Percentiles rank a stretch among this genome's conserved stretches.
These are phyloP conservation scores for Varanus salvator DNA, from an alignment of 2,113 vertebrate genomes.

Conservation along the genomic window DNA sequence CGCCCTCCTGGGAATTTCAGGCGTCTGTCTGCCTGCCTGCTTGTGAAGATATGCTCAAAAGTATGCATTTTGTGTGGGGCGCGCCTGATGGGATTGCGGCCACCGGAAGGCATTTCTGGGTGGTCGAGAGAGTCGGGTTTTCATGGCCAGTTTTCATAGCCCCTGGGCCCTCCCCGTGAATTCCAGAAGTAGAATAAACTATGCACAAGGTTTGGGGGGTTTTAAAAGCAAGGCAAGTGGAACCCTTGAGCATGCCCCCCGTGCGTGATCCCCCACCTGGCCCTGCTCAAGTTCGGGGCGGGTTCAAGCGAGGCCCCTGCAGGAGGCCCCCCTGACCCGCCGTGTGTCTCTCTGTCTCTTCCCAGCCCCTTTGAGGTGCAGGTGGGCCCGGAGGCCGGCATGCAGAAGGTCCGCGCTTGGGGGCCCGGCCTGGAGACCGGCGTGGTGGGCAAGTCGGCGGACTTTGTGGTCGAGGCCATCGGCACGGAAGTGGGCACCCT, in stretches of 20 bases:
- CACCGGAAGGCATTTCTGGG: not conserved
- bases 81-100: not conserved
- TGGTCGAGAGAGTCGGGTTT: not conserved
- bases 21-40: no score
- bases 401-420: conserved; percentile 95
- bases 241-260: not conserved
- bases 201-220: not conserved
- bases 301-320: not conserved
- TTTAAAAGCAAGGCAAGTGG: not conserved
- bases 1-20: not conserved
- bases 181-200: not conserved
- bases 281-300: not conserved
- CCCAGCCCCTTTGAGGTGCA: conserved; percentile 89
- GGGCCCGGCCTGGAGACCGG: conserved; percentile 92
- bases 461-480: conserved; percentile 95
- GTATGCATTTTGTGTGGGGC: not conserved
- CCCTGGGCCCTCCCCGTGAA: not conserved
- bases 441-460: conserved; percentile 91
- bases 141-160: not conserved
- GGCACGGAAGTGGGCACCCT: conserved; percentile 95
- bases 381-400: conserved; percentile 85
- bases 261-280: not conserved
- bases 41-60: not conserved
- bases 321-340: not conserved
- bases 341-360: not conserved